Evolutionary conservation across 1,140 invertebrate species (phyloP).

Genomic region (Probaryconus sp.): DNA sequence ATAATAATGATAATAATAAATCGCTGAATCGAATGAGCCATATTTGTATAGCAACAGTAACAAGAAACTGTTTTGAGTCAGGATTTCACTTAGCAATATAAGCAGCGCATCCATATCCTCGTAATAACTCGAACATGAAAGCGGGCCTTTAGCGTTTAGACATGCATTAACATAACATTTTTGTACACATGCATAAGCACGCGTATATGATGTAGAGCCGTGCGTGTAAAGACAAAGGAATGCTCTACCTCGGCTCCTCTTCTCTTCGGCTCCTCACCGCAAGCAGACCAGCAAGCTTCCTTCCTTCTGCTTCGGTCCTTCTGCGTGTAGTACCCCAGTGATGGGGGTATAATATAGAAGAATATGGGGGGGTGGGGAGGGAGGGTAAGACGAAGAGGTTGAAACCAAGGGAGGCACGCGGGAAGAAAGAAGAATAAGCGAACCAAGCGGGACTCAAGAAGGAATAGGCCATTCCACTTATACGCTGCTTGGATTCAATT

Average conservation of each 20-base stretch:
- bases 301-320: constrained; percentile 41
- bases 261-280: constrained; percentile 35
- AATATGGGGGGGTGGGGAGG: constrained; percentile 49
- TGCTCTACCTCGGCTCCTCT: constrained; percentile 67
- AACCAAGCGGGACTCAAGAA: constrained; percentile 67
- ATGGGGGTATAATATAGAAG: constrained; percentile 43
- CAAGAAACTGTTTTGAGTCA: too few relatives aligned
- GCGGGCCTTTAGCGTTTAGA: constrained; percentile 22
- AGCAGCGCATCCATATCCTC: constrained; percentile 6
- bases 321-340: constrained; percentile 31
- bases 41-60: too few relatives aligned
- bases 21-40: too few relatives aligned
- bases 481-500: constrained; percentile 79
- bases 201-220: constrained; percentile 69
- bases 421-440: constrained; percentile 75
- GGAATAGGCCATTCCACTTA: constrained; percentile 78
- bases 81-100: too few relatives aligned
- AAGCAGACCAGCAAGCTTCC: constrained; percentile 26
- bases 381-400: constrained; percentile 51
- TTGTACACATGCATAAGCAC: constrained; percentile 44
- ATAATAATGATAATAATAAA: too few relatives aligned
- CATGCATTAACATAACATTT: constrained; percentile 34
- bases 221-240: constrained; percentile 77
- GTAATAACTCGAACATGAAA: constrained; percentile 28
- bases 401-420: constrained; percentile 63